These are phyloP conservation scores for Clostera curtula DNA, from an alignment of 2,888 invertebrate genomes.

Conservation along the genomic window DNA sequence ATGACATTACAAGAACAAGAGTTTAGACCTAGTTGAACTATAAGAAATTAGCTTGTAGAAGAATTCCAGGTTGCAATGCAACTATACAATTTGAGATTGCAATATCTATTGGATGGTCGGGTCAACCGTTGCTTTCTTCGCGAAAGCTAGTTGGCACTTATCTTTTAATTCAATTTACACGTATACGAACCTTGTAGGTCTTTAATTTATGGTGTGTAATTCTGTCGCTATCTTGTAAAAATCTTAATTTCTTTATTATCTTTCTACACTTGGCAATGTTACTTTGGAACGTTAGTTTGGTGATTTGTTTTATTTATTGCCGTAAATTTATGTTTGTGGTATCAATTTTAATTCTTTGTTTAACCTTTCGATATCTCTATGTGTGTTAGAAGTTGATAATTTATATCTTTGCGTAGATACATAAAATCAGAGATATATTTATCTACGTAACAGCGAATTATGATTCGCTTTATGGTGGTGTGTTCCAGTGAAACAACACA, in stretches of 20 bases:
- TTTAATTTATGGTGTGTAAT: constrained; percentile 53
- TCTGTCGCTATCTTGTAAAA: constrained; percentile 41
- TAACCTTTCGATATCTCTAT: constrained; percentile 5
- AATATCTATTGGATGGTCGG: constrained; percentile 20
- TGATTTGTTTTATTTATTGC: constrained; percentile 7
- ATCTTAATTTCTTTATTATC: constrained; percentile 60
- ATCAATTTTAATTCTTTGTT: constrained; percentile 3
- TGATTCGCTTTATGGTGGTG: not conserved
- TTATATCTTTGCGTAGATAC: constrained; percentile 1
- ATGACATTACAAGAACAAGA: too few species aligned
- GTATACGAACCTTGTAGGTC: constrained; percentile 44
- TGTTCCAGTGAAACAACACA: too few species aligned
- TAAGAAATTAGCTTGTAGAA: too few species aligned
- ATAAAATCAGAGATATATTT: constrained; percentile 1
- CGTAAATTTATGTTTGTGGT: constrained; percentile 2
- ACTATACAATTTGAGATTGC: too few species aligned
- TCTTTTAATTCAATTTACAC: constrained; percentile 68
- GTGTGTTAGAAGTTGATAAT: constrained; percentile 1
- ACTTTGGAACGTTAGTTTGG: constrained; percentile 14
- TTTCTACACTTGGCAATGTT: constrained; percentile 22
- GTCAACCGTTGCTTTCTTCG: constrained; percentile 47
- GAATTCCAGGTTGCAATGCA: too few species aligned
- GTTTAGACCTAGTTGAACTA: too few species aligned
- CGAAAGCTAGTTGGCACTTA: constrained; percentile 47
- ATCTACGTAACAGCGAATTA: constrained; percentile 1